Base-by-base conservation (phyloP, 2,113 vertebrate genomes). In the Noctilio leporinus region DNA sequence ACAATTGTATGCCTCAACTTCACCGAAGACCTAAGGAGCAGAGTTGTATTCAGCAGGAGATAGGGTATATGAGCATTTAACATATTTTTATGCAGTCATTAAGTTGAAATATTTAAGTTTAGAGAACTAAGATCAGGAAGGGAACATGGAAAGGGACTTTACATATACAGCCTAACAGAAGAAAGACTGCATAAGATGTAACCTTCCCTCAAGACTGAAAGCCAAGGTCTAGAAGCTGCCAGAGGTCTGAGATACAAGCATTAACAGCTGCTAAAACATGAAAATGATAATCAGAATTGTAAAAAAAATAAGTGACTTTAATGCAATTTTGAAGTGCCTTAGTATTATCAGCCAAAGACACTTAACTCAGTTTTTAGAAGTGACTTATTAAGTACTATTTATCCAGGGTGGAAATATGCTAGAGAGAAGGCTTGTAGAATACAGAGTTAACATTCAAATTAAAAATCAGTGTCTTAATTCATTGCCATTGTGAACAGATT, bases 1-100 rank as follows among this genome's bases (percentile, higher is more conserved):
- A 64, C 89, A 95, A 96, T 75, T 95, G 72, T 86, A 93, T 90
- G 88, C 92, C 76, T 97, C 95, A 83, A 35, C 78, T 88, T 92
- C 65, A 57, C 64, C 62, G 38, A 45, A 94, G 81, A 92, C 47
- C 80, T 91, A 35, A 24, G 88, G 88, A 12, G 0, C 7, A 83
- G 59, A 89, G 33, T 26, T 62, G 38, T 72, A n/a, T 86, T 92
- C 76, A 35, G 7, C 26, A 43, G 59, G 69, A 97, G 30, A 70
- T 59, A 28, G 22, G 20, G 73, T 87, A 47, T 43, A 70, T 10
- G 30, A 84, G 70, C 87, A 70, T 93, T 97, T 94, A 95, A 95
- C 45, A 91, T 49, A 45, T 33, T 40, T 49, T 40, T 1, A 0
- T 89, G n/a, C 33, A 76, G 62, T 67, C 77, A 20, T 38, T 65